phyloP scores from a whole-genome alignment of 2,797 vertebrate genomes.

The Lemur catta region DNA sequence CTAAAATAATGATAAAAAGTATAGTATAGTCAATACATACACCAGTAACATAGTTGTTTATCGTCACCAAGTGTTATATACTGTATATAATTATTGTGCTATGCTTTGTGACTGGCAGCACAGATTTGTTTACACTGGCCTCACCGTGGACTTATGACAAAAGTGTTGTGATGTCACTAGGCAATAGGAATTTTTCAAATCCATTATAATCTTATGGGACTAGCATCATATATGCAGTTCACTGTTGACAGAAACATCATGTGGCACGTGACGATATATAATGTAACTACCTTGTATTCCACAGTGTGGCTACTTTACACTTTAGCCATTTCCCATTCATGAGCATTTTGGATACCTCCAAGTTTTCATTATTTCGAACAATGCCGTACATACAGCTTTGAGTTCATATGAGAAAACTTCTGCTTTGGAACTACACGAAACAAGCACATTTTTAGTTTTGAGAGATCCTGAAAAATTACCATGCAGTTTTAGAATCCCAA shows the following conservation, averaged over 20 bases:
- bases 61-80: neutral
- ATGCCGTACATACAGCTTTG: neutral
- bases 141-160: neutral
- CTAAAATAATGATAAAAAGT: neutral
- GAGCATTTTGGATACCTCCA: neutral
- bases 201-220: neutral
- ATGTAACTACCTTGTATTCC: neutral
- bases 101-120: neutral
- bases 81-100: neutral
- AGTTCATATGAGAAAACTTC: neutral
- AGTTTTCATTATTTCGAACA: slow-evolving; percentile 21
- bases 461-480: neutral
- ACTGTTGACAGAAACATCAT: neutral
- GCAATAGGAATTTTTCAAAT: neutral
- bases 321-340: neutral
- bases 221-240: neutral
- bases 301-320: neutral
- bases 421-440: neutral
- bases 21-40: neutral
- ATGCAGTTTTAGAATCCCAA: neutral
- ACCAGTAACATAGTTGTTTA: neutral
- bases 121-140: neutral
- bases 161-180: neutral
- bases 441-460: neutral
- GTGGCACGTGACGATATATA: neutral